phyloP scores from a whole-genome alignment of 2,888 invertebrate species.

The Xestoiulus laeticollis region DNA sequence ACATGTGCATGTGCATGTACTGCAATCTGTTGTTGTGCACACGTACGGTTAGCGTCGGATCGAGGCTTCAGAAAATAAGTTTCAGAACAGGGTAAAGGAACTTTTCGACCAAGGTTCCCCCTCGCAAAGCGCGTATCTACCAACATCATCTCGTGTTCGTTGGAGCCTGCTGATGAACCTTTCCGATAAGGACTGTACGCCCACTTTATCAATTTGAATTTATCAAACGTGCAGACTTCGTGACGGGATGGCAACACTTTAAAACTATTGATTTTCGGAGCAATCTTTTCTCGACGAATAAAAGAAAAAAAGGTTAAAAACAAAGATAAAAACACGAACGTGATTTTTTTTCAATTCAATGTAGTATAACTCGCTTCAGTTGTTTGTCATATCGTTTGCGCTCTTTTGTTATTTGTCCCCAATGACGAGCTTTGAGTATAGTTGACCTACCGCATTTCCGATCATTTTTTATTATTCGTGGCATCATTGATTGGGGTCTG shows the following conservation, averaged over 20 bases:
- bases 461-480: neutral
- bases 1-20: no score
- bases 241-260: neutral
- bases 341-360: conserved; percentile 31
- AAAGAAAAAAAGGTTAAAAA: neutral
- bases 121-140: neutral
- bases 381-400: neutral
- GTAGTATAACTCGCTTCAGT: neutral
- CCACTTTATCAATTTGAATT: conserved; percentile 34
- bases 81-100: neutral
- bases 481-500: neutral
- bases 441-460: conserved; percentile 1
- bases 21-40: neutral
- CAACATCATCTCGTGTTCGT: neutral
- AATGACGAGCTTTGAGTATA: neutral
- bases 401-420: neutral
- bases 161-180: neutral
- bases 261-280: neutral
- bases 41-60: neutral
- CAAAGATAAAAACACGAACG: neutral
- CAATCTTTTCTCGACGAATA: neutral
- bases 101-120: conserved; percentile 20
- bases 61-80: neutral
- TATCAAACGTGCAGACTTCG: neutral
- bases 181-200: neutral